Conservation (phyloP, 2,888 invertebrate genomes). For the Eilema griseolum region DNA sequence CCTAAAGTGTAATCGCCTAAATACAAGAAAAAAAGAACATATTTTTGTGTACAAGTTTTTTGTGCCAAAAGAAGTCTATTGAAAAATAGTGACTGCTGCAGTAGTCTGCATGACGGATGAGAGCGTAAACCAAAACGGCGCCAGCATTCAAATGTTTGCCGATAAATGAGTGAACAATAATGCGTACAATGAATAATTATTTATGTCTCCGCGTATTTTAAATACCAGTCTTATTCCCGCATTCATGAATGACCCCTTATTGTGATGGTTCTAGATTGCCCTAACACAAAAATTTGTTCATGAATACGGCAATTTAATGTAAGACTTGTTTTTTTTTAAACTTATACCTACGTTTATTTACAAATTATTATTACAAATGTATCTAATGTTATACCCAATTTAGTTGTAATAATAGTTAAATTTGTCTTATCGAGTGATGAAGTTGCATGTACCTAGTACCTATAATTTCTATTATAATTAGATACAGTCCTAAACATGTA, state of each 20-base stretch:
- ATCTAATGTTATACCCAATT: slow-evolving; percentile 35
- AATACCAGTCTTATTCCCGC: slow-evolving; percentile 50
- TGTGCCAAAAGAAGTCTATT: slow-evolving; percentile 60
- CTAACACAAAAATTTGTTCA: slow-evolving; percentile 51
- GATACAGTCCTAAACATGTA: slow-evolving; percentile 43
- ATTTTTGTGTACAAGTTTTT: slow-evolving; percentile 52
- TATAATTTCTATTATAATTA: slow-evolving; percentile 31
- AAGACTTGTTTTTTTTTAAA: slow-evolving; percentile 47
- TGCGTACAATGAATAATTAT: slow-evolving; percentile 39
- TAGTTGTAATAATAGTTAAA: slow-evolving; percentile 35
- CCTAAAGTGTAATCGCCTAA: slow-evolving; percentile 65
- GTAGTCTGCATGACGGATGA: slow-evolving; percentile 31
- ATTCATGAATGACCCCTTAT: slow-evolving; percentile 59
- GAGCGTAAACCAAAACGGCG: slow-evolving; percentile 34
- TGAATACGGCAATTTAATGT: slow-evolving; percentile 56
- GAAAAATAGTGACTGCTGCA: slow-evolving; percentile 35
- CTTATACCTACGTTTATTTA: slow-evolving; percentile 45
- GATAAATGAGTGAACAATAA: slow-evolving; percentile 37
- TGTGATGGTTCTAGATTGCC: slow-evolving; percentile 43
- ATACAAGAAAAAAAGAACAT: slow-evolving; percentile 39
- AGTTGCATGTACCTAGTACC: slow-evolving; percentile 37
- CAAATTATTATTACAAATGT: too few relatives aligned
- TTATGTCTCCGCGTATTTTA: slow-evolving; percentile 39
- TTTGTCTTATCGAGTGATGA: slow-evolving; percentile 41
- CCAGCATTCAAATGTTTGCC: slow-evolving; percentile 35